Evolutionary conservation across 2,797 vertebrate genomes (phyloP).

Genomic region (Danio choprae): DNA sequence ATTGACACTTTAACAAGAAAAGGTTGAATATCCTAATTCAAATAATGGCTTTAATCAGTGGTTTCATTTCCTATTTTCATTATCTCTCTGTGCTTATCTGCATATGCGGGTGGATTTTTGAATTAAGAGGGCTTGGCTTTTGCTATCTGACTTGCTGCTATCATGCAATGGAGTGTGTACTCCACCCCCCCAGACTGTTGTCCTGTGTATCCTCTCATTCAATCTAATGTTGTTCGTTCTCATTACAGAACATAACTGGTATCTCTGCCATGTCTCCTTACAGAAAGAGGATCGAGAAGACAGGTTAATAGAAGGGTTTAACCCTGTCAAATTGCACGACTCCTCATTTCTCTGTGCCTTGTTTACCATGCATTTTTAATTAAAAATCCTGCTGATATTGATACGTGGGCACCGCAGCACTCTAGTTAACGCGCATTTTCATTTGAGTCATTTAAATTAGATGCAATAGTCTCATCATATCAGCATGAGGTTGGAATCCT

Average conservation of each 20-base stretch:
- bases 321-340: slow-evolving; percentile 47
- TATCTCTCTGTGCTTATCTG: slow-evolving; percentile 38
- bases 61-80: slow-evolving; percentile 31
- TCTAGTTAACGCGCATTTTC: not conserved
- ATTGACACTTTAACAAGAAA: slow-evolving; percentile 51
- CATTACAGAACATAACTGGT: slow-evolving; percentile 19
- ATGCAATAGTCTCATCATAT: slow-evolving; percentile 4
- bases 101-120: slow-evolving; percentile 24
- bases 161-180: not conserved
- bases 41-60: slow-evolving; percentile 31
- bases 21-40: slow-evolving; percentile 9
- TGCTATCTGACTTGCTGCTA: slow-evolving; percentile 23
- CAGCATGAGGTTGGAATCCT: slow-evolving; percentile 7
- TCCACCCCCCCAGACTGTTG: slow-evolving; percentile 16
- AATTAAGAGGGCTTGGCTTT: slow-evolving; percentile 32
- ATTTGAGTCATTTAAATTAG: slow-evolving; percentile 2
- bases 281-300: not conserved
- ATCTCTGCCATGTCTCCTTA: slow-evolving; percentile 18
- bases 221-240: slow-evolving; percentile 38
- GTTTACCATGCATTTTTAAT: slow-evolving; percentile 50
- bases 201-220: slow-evolving; percentile 24
- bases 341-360: slow-evolving; percentile 43
- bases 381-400: slow-evolving; percentile 47
- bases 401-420: slow-evolving; percentile 18
- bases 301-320: slow-evolving; percentile 52